phyloP scores from a whole-genome alignment of 2,113 vertebrate species.

The Willisornis vidua region DNA sequence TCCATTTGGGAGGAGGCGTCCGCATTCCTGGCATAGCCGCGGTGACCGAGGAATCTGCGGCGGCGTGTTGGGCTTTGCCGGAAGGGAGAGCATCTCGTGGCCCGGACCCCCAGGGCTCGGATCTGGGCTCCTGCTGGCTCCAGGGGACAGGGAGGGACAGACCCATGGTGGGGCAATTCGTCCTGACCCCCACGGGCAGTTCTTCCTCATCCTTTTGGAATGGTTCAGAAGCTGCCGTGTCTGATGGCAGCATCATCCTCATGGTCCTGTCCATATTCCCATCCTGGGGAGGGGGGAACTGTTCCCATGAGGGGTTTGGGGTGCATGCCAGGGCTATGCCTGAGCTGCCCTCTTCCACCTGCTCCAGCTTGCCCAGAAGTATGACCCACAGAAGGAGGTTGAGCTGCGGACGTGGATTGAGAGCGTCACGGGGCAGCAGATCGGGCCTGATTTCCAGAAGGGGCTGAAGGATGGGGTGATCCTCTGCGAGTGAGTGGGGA shows the following conservation, averaged over 20 bases:
- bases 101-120: neutral
- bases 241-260: too few relatives aligned
- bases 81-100: neutral
- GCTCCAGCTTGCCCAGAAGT: conserved; percentile 90
- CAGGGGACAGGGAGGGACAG: neutral
- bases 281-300: too few relatives aligned
- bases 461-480: conserved; percentile 88
- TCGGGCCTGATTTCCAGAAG: conserved; percentile 92
- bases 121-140: neutral
- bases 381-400: conserved; percentile 88
- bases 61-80: neutral
- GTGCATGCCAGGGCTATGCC: fast-evolving
- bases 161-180: neutral
- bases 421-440: conserved; percentile 79
- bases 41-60: conserved; percentile 53
- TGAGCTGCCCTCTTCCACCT: neutral
- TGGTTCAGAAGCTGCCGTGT: neutral
- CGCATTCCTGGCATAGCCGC: conserved; percentile 65
- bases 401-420: conserved; percentile 92
- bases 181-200: fast-evolving
- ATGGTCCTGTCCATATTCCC: fast-evolving
- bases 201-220: neutral
- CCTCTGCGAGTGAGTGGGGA: conserved; percentile 88
- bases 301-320: fast-evolving
- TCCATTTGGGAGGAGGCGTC: conserved; percentile 51